Conservation (phyloP, 1,140 invertebrate species). For the Drosophila murphyi region DNA sequence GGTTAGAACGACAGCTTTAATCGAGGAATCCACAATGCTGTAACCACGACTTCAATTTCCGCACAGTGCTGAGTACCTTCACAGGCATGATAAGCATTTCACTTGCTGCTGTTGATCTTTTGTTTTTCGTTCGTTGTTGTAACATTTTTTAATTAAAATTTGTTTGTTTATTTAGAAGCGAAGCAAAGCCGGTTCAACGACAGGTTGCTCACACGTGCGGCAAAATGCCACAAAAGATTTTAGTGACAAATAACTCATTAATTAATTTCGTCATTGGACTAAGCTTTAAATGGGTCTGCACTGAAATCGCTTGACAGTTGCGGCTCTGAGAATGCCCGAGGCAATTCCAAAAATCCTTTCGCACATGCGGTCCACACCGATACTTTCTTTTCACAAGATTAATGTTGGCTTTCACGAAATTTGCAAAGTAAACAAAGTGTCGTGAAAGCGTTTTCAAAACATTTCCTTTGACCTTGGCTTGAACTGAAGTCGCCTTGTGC, state of each 20-base stretch:
- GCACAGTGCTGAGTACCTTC: constrained; percentile 12
- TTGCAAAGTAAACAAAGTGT: constrained; percentile 1
- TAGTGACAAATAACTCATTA: constrained; percentile 43
- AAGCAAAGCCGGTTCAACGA: constrained; percentile 30
- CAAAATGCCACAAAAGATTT: constrained; percentile 29
- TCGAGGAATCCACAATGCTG: not conserved
- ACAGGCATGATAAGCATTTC: constrained; percentile 33
- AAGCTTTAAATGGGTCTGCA: not conserved
- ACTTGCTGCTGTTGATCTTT: constrained; percentile 10
- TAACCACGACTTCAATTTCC: not conserved
- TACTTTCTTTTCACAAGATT: too few relatives aligned
- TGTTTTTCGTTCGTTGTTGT: constrained; percentile 22
- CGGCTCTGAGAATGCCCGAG: not conserved
- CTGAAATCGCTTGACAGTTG: constrained; percentile 14
- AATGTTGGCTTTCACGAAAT: not conserved
- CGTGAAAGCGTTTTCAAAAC: not conserved
- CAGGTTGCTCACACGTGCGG: constrained; percentile 37
- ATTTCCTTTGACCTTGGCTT: constrained; percentile 2
- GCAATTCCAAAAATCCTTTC: not conserved
- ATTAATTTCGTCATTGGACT: constrained; percentile 42
- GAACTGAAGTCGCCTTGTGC: not conserved
- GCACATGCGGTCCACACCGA: not conserved
- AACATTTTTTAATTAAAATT: constrained; percentile 53
- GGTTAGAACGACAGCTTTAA: constrained; percentile 4
- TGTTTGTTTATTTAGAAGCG: constrained; percentile 17